A percentile compares a stretch with the other conserved stretches of the same genome.
Conservation (phyloP, 2,113 vertebrate species). For the Embiotoca jacksoni region DNA sequence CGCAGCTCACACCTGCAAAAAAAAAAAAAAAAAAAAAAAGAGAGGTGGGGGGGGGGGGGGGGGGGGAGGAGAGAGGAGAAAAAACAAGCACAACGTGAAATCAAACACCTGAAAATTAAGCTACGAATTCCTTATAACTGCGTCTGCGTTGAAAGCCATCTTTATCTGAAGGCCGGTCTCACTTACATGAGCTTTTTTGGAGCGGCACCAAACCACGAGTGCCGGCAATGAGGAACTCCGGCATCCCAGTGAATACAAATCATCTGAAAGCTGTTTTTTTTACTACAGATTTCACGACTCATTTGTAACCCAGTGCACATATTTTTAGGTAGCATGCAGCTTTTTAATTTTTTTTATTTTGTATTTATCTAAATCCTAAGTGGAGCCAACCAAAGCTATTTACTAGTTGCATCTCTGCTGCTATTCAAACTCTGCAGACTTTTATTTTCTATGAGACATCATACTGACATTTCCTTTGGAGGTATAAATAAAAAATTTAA, state of each 20-base stretch:
- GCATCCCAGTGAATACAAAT: constrained; percentile 44
- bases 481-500: neutral
- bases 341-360: neutral
- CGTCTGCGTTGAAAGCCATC: constrained; percentile 13
- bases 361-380: neutral
- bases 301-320: constrained; percentile 14
- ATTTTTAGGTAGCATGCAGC: neutral
- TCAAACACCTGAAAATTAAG: constrained; percentile 38
- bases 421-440: constrained; percentile 2
- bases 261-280: constrained; percentile 21
- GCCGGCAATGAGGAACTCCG: constrained; percentile 51
- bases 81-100: neutral
- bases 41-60: no score
- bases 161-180: constrained; percentile 39
- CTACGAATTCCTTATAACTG: constrained; percentile 43
- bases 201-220: constrained; percentile 56
- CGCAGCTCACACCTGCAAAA: constrained; percentile 98
- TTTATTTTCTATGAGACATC: constrained; percentile 13
- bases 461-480: constrained; percentile 7
- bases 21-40: constrained; percentile 49
- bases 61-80: no score
- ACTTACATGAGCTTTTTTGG: constrained; percentile 50
- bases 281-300: constrained; percentile 4
- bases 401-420: neutral
- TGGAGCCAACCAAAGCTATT: neutral